Evolutionary conservation across 2,113 vertebrate species (phyloP), one percentile per base, ranked within the genome.

Genomic region (Pyrgilauda ruficollis): DNA sequence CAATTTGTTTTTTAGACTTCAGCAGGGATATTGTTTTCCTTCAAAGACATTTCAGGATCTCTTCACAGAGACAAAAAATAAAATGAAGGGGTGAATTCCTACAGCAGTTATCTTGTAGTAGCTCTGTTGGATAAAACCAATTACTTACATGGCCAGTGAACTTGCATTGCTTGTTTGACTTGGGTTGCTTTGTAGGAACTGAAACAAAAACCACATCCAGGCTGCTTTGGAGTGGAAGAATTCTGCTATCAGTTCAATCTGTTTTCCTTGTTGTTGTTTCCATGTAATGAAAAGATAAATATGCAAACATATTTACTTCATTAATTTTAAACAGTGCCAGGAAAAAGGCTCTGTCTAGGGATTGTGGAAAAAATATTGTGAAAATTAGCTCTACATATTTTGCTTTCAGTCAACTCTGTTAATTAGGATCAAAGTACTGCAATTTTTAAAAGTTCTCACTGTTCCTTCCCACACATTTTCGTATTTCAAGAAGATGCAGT

Each of bases 261-360:
- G 93, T 75, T 96, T 97, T 72, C 88, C 88, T 95, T 94, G 92
- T 96, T 95, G 94, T 93, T 95, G 94, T 97, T 96, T 96, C 93
- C 69, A 22, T 94, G 90, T 95, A 90, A 90, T 89, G 92, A 90
- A 96, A 96, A 96, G 87, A 93, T 96, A 97, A 97, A 96, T 96
- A 96, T 97, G 90, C 93, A 95, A 96, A 96, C 93, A 96, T 94
- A 88, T 97, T 96, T 96, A 95, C 96, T 94, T 94, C 93, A 95
- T 96, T 96, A 96, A 96, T 96, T 97, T 96, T 97, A 95, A 97
- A 94, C 79, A 94, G 92, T 93, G 94, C 92, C 94, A 95, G 83
- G 85, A 88, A 97, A 96, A 94, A 93, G 61, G 30, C 46, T 76
- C 94, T 96, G 87, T 95, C 95, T 96, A 89, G 89, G 87, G 89